Evolutionary conservation across 2,113 vertebrate species (phyloP).

Genomic region (Alligator mississippiensis): DNA sequence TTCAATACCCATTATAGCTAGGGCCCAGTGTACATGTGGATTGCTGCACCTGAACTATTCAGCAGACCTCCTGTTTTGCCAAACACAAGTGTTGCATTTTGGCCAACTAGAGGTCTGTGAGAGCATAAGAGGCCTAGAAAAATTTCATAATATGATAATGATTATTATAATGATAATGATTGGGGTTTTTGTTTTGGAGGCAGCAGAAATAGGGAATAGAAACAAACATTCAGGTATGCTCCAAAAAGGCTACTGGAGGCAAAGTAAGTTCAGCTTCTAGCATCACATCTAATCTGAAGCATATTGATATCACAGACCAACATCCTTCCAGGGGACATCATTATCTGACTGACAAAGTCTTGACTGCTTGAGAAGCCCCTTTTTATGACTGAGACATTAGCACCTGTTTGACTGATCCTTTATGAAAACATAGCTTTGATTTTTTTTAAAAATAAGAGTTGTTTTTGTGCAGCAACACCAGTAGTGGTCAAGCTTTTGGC

Average conservation of each 20-base stretch:
- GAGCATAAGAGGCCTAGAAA: background rate
- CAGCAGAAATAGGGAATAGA: background rate
- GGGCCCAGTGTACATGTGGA: background rate
- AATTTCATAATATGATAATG: background rate
- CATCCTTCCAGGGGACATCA: background rate
- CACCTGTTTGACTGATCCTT: background rate
- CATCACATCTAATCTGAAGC: background rate
- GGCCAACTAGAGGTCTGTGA: background rate
- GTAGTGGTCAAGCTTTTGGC: no score
- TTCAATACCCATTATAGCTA: background rate
- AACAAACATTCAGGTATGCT: background rate
- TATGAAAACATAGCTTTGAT: no score
- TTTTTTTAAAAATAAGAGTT: no score
- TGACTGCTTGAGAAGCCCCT: background rate
- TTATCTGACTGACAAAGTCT: background rate
- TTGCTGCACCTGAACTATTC: background rate
- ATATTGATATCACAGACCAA: background rate
- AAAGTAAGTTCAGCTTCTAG: background rate
- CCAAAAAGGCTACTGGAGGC: background rate
- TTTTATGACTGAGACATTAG: background rate
- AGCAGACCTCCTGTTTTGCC: background rate
- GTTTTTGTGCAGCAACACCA: no score
- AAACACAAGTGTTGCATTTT: background rate
- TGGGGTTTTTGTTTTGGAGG: background rate
- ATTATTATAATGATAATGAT: background rate